Conservation (phyloP, 1,140 invertebrate species). For the Hyphantria cunea region DNA sequence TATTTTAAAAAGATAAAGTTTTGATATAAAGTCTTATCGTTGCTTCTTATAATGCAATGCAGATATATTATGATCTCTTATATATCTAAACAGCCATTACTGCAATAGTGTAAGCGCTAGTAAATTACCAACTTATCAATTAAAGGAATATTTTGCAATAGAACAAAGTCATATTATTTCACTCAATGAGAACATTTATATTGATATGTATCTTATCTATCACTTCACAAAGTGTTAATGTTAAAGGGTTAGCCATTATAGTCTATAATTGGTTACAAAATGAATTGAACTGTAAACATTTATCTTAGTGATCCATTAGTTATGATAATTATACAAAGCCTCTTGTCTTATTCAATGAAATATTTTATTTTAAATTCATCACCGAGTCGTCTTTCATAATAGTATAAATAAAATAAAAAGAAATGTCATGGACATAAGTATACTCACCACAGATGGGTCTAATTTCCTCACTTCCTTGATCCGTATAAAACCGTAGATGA, state of each 20-base stretch:
- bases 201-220: too few relatives aligned
- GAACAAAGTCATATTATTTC: too few relatives aligned
- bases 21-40: too few relatives aligned
- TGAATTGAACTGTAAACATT: constrained; percentile 37
- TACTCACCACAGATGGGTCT: constrained; percentile 68
- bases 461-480: constrained; percentile 84
- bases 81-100: not conserved
- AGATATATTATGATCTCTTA: too few relatives aligned
- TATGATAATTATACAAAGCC: constrained; percentile 32
- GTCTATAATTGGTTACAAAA: constrained; percentile 34
- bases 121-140: too few relatives aligned
- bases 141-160: too few relatives aligned
- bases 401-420: not conserved
- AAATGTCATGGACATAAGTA: not conserved
- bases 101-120: not conserved
- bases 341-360: constrained; percentile 45
- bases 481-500: constrained; percentile 86
- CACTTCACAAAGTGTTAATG: too few relatives aligned
- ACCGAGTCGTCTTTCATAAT: constrained; percentile 21
- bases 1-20: too few relatives aligned
- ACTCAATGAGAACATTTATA: too few relatives aligned
- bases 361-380: constrained; percentile 29
- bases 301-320: constrained; percentile 37
- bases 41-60: too few relatives aligned
- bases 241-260: too few relatives aligned